phyloP scores from a whole-genome alignment of 2,113 vertebrate species.

The Sceloporus undulatus region DNA sequence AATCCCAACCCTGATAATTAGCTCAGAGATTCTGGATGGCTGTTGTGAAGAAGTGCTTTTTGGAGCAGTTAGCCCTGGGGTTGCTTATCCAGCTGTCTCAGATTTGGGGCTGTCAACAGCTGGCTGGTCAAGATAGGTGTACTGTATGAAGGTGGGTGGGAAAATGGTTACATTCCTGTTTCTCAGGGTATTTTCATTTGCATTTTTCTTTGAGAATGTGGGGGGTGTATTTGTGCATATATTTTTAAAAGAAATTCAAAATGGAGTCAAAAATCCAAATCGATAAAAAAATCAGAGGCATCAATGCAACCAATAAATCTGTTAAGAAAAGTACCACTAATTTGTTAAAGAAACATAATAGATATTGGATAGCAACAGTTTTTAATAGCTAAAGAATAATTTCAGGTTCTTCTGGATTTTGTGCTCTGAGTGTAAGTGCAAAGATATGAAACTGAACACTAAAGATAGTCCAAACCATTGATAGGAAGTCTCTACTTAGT shows the following conservation, averaged over 20 bases:
- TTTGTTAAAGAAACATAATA: not conserved
- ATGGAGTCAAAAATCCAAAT: not conserved
- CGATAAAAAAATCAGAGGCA: not conserved
- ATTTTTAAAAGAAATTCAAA: not conserved
- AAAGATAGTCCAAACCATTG: too few species aligned
- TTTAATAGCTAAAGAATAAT: not conserved
- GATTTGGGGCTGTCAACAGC: slow-evolving; percentile 72
- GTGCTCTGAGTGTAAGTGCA: not conserved
- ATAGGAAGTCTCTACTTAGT: too few species aligned
- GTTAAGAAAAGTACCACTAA: not conserved
- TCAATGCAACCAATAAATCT: not conserved
- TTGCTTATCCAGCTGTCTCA: slow-evolving; percentile 76
- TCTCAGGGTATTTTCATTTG: slow-evolving; percentile 44
- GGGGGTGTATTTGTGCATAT: not conserved
- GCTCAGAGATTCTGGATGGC: slow-evolving; percentile 81
- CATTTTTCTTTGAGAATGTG: slow-evolving; percentile 44
- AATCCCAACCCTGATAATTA: slow-evolving; percentile 84
- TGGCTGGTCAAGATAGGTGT: slow-evolving; percentile 69
- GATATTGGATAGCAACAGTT: not conserved
- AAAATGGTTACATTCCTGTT: slow-evolving; percentile 41
- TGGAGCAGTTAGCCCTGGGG: slow-evolving; percentile 73
- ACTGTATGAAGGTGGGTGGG: slow-evolving; percentile 25
- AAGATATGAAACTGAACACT: too few species aligned
- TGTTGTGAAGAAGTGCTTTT: slow-evolving; percentile 69
- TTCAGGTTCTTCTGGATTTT: not conserved